phyloP scores from a whole-genome alignment of 1,140 invertebrate species.

The Episyrphus balteatus region DNA sequence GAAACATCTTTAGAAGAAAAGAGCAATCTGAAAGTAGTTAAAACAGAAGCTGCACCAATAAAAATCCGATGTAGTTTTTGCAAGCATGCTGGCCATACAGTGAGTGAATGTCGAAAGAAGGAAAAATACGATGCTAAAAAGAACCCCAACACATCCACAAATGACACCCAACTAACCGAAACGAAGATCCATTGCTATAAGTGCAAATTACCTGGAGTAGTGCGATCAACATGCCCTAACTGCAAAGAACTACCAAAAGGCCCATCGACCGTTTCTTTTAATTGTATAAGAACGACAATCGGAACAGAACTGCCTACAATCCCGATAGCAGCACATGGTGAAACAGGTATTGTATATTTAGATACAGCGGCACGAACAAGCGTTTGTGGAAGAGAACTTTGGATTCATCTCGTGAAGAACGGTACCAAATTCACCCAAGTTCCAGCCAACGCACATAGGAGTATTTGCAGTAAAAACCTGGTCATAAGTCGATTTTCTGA shows the following conservation, averaged over 20 bases:
- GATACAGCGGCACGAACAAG: slow-evolving; percentile 6
- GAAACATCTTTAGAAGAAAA: neutral
- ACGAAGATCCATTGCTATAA: too few relatives aligned
- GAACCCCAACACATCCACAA: too few relatives aligned
- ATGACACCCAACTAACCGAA: too few relatives aligned
- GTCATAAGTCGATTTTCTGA: too few relatives aligned
- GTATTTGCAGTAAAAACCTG: too few relatives aligned
- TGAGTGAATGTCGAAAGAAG: slow-evolving; percentile 1
- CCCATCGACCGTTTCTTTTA: neutral
- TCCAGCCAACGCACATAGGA: too few relatives aligned
- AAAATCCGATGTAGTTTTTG: neutral
- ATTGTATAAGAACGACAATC: neutral
- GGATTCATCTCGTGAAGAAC: neutral
- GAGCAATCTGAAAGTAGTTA: neutral
- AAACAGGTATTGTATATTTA: slow-evolving; percentile 1
- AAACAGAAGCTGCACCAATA: neutral
- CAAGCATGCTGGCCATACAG: neutral
- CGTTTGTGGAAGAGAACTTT: slow-evolving; percentile 3
- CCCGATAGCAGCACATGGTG: neutral
- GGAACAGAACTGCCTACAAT: slow-evolving; percentile 1
- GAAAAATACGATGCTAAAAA: neutral
- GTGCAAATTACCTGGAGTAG: too few relatives aligned
- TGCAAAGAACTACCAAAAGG: neutral
- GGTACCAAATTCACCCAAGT: neutral
- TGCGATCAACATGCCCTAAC: too few relatives aligned